Evolutionary conservation across 1,140 invertebrate genomes (phyloP), one percentile per base, ranked within the genome.

Genomic region (Sinonovacula constricta): DNA sequence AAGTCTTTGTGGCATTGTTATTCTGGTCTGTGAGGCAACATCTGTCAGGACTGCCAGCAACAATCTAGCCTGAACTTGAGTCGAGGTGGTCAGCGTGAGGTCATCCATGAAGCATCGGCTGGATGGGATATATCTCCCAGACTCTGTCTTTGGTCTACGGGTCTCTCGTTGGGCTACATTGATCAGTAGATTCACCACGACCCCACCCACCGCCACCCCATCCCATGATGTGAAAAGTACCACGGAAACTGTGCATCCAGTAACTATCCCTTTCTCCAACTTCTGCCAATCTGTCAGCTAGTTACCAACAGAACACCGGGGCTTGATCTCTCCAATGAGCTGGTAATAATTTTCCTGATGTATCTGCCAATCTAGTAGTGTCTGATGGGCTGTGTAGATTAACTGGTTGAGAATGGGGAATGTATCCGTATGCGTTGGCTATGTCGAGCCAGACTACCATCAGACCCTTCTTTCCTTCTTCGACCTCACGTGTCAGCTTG

Each of bases 381-480:
- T 67, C 33, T 15, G 65, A 67, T n/a, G 65, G 65, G 65, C 49
- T 67, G 45, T 67, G 45, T 67, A 67, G 39, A 67, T 67, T 18
- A 67, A 39, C 49, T 67, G 65, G 39, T 28, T 34, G 26, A 30
- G 63, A 2, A 53, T 31, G 39, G 65, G n/a, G n/a, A n/a, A n/a
- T n/a, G n/a, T n/a, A 67, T 5, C 57, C 28, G 18, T 60, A 28
- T 7, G 39, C 39, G 18, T 18, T 45, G 39, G 39, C 72, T 33
- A 70, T 22, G 36, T 78, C 74, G 2, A 77, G 34, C 79, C 72
- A 81, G 39, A 70, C 18, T 18, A 81, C 67, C 14, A 69, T 49
- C n/a, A 71, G 1, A 28, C 18, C 39, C 49, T 5, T 59, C 51
- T 59, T 65, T 15, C 66, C 65, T 63, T 75, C 56, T 3, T 54